These are phyloP conservation scores for Chloroceryle aenea DNA, from an alignment of 2,113 vertebrate genomes.

Conservation along the genomic window DNA sequence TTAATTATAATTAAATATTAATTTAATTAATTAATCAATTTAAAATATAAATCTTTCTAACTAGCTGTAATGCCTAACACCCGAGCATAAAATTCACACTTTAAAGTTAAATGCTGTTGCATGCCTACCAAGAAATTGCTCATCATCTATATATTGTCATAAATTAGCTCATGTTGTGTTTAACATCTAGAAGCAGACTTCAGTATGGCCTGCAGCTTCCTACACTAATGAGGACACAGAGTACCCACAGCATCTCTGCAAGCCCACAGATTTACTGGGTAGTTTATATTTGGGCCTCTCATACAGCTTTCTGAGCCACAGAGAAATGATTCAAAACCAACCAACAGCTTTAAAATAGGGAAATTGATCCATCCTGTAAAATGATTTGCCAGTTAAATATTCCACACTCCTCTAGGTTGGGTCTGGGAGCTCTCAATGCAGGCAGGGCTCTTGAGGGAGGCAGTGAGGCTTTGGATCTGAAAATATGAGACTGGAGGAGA, in stretches of 20 bases:
- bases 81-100: slow-evolving; percentile 56
- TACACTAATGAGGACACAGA: not conserved
- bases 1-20: slow-evolving; percentile 74
- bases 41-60: slow-evolving; percentile 74
- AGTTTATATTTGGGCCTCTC: not conserved
- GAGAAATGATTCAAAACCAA: not conserved
- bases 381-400: slow-evolving; percentile 1
- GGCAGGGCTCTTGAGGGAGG: not conserved
- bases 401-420: not conserved
- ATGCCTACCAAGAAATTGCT: slow-evolving; percentile 32
- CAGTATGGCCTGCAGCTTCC: not conserved
- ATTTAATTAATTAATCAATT: slow-evolving; percentile 73
- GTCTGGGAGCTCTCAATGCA: not conserved
- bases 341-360: not conserved
- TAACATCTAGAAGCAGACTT: not conserved
- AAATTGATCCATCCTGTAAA: not conserved
- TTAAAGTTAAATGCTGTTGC: slow-evolving; percentile 50
- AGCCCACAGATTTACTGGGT: not conserved
- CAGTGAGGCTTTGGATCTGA: not conserved
- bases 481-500: not conserved
- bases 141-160: not conserved
- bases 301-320: not conserved
- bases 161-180: slow-evolving; percentile 27
- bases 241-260: not conserved
- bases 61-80: slow-evolving; percentile 53